phyloP scores from a whole-genome alignment of 2,797 vertebrate species.

The Cryptoblepharus egeriae region DNA sequence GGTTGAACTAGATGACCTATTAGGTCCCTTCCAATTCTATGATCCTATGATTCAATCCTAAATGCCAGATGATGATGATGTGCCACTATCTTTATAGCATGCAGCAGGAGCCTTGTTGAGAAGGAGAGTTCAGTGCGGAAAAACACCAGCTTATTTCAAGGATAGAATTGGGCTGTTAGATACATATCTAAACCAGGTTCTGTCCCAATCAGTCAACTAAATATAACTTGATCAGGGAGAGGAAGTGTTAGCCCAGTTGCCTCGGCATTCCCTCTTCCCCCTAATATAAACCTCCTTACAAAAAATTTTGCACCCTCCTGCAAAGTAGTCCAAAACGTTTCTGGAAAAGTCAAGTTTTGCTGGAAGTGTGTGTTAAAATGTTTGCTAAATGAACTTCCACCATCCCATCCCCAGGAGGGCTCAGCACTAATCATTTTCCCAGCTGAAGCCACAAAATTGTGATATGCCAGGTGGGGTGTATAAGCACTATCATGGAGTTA shows the following conservation, averaged over 20 bases:
- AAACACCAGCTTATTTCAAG: too few species aligned
- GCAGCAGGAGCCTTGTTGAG: too few species aligned
- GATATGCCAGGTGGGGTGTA: background rate
- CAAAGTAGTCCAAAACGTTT: background rate
- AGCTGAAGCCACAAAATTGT: slow-evolving; percentile 1
- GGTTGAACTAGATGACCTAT: too few species aligned
- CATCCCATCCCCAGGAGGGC: too few species aligned
- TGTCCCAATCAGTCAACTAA: background rate
- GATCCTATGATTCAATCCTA: too few species aligned
- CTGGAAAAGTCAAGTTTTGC: background rate
- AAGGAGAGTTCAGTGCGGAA: too few species aligned
- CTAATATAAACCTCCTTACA: background rate
- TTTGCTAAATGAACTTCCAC: background rate
- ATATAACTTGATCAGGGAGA: background rate
- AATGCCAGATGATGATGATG: too few species aligned
- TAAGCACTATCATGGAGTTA: background rate
- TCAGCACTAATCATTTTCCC: background rate
- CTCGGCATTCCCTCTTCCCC: background rate
- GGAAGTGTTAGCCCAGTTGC: background rate
- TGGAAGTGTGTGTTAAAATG: background rate
- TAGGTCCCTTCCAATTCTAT: too few species aligned
- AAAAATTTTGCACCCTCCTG: background rate
- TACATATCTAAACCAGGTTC: background rate
- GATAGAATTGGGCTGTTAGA: too few species aligned
- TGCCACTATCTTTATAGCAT: too few species aligned